Percentiles rank a stretch among this genome's conserved stretches.
phyloP scores from a whole-genome alignment of 1,140 invertebrate genomes.

The Sogatella furcifera region DNA sequence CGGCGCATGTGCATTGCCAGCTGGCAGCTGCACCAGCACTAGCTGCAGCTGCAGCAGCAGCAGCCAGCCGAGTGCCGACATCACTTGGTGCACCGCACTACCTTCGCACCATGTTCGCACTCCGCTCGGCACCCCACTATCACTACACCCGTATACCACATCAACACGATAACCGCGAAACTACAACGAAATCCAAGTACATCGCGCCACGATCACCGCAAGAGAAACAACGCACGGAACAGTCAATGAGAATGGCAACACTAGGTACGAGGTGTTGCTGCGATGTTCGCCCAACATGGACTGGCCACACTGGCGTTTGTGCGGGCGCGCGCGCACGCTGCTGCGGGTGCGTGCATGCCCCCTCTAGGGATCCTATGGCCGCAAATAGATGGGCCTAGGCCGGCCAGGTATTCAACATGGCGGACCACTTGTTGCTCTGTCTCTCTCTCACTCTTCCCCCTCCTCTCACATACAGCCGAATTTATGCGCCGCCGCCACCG shows the following conservation, averaged over 20 bases:
- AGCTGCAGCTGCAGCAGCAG: slow-evolving; percentile 1
- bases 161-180: neutral
- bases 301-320: neutral
- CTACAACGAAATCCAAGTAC: neutral
- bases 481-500: slow-evolving; percentile 14
- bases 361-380: slow-evolving; percentile 20
- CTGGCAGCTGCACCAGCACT: slow-evolving; percentile 9
- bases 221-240: neutral
- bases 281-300: neutral
- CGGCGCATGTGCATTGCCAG: neutral
- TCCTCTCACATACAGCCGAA: slow-evolving; percentile 8
- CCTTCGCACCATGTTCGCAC: neutral
- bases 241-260: neutral
- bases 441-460: neutral
- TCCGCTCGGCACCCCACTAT: neutral
- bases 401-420: slow-evolving; percentile 21
- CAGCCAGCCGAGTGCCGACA: neutral
- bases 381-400: slow-evolving; percentile 23
- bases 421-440: slow-evolving; percentile 7
- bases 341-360: neutral
- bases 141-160: neutral
- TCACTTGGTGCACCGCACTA: neutral
- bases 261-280: neutral
- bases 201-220: neutral
- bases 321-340: neutral